phyloP scores from a whole-genome alignment of 2,113 vertebrate genomes.

The Lycaon pictus region DNA sequence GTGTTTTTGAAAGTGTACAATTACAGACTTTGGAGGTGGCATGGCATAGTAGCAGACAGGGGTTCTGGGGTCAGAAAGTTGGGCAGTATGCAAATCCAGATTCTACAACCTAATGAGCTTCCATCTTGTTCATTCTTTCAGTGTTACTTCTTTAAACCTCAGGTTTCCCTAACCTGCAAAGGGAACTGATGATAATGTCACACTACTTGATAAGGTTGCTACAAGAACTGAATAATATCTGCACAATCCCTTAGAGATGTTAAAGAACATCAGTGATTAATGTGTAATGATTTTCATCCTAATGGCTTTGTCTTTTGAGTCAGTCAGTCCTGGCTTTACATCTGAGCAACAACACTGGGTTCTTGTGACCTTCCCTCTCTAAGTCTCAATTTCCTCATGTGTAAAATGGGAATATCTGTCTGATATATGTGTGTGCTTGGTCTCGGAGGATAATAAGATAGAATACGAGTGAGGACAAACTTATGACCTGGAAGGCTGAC shows the following conservation, averaged over 20 bases:
- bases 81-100: background rate
- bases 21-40: background rate
- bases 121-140: conserved; percentile 14
- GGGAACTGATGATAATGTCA: background rate
- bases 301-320: background rate
- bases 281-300: background rate
- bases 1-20: background rate
- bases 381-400: background rate
- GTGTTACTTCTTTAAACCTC: background rate
- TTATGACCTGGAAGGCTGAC: background rate
- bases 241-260: background rate
- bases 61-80: background rate
- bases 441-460: conserved; percentile 27
- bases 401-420: background rate
- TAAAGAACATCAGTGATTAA: background rate
- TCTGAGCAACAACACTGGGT: background rate
- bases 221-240: background rate
- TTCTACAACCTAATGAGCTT: background rate
- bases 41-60: background rate
- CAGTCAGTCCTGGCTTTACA: background rate
- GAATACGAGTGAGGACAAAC: background rate
- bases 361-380: background rate
- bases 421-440: background rate
- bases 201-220: background rate
- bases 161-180: background rate